Base-by-base conservation (phyloP, 2,797 vertebrate genomes). In the Denticeps clupeoides region DNA sequence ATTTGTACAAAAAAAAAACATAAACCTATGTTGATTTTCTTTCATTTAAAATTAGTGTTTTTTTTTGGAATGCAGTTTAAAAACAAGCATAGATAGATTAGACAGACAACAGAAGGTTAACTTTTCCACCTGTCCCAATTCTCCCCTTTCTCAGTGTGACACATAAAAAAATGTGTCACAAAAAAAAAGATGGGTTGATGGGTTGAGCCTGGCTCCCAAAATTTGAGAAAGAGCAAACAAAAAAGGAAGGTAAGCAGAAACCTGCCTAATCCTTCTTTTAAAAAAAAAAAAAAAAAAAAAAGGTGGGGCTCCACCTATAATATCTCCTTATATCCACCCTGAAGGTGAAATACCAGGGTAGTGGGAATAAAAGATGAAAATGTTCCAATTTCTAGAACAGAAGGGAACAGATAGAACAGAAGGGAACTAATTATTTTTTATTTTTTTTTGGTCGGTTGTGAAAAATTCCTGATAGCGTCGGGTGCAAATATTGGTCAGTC, bases 401-500 rank as follows among this genome's bases (percentile, higher is more conserved):
- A 51, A 19, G 19, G 31, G 18, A n/a, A 25, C 45, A 44, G 5
- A 23, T 41, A 25, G 22, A 25, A 42, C 24, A 45, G 24, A 43
- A 43, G 23, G n/a, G 25, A 27, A 27, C 13, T 23, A 22, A n/a
- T 5, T 9, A 21, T n/a, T 23, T 7, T 28, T 33, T 15, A 37
- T 31, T 15, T 50, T n/a, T 27, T 18, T 18, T 9, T 18, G 4
- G 22, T 16, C 18, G 47, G 57, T 62, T 56, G 16, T 25, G 49
- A 64, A 64, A 65, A 60, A 64, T 53, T 68, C 63, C 59, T 73
- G 63, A 73, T 72, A 74, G 64, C 71, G 64, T 68, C 68, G 74
- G 70, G 65, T 65, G 75, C 72, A 67, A 73, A 74, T 81, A 80
- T 81, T 72, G 67, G 77, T 79, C 78, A 78, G 79, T 79, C 78